Base-by-base conservation (phyloP, 1,140 invertebrate genomes). In the Drosophila mauritiana region DNA sequence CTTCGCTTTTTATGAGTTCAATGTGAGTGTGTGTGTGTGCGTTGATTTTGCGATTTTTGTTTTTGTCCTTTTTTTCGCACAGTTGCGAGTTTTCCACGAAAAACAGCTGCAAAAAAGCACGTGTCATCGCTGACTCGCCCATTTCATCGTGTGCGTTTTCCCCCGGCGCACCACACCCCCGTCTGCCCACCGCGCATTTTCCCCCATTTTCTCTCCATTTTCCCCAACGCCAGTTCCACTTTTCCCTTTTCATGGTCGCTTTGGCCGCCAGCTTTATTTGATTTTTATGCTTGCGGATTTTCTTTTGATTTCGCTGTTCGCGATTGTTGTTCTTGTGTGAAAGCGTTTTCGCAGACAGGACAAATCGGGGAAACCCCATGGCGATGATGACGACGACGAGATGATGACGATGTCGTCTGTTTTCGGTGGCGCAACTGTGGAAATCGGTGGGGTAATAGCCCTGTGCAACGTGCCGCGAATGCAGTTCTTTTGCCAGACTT, bases 51-150 rank as follows among this genome's bases (percentile, higher is more conserved):
- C 76, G 65, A 74, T 80, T 89, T 89, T 89, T 90, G 84, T 86
- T 90, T 90, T 90, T 80, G 77, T 91, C 84, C 72, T 91, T 84
- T 89, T 81, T 88, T 81, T 91, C 80, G 83, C 83, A 68, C 68
- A 72, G 57, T 88, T 89, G 68, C 73, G 73, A 88, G 59, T 82
- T 81, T 91, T 88, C 64, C 78, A 49, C 56, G 59, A 58, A 79
- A 91, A 91, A 91, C 89, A 91, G 89, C 89, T 91, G 89, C 68
- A 91, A 91, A 91, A 91, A 91, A 91, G 89, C 89, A 91, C 89
- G 89, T 91, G 89, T 91, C 89, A 91, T 89, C 74, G 79, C 74
- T 69, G 82, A 78, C 83, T 80, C 51, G 52, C 68, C 68, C 53
- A 42, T 67, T 57, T 72, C 72, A 59, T 68, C 82, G 80, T 89